Evolutionary conservation across 2,888 invertebrate genomes (phyloP), one percentile per base, ranked within the genome.

Genomic region (Capitulum mitella): DNA sequence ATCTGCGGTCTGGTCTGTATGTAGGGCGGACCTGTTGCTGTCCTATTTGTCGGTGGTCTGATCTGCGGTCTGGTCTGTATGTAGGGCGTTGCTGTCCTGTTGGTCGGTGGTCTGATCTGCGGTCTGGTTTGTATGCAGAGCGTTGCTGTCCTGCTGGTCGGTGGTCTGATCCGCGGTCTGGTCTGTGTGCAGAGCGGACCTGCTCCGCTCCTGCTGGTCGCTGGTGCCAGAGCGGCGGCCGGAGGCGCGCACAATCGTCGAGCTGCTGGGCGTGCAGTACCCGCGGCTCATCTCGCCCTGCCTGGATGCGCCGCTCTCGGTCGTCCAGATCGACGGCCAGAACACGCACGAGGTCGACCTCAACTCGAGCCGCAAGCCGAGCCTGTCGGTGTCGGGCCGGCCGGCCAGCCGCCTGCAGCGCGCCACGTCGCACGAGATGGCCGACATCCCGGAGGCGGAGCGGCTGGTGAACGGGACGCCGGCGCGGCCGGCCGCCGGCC

Each of bases 141-240:
- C 0, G 64, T 5, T 64, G 29, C 32, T 6, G 2, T 61, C 61
- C 10, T 26, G 10, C 19, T 29, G 64, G 8, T 32, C 1, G 32
- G 8, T 32, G 29, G 5, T 58, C 14, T 58, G 32, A 1, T 1
- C 37, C 12, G 16, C 2, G 37, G 22, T 51, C 34, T 32, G 40
- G 43, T 40, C 46, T 37, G n/a, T n/a, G n/a, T n/a, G n/a, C n/a
- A 93, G 93, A 82, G 91, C 91, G 85, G 89, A 88, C 75, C 87
- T 95, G 79, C 89, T 96, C 83, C 90, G 90, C 83, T 90, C 91
- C 46, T 95, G 95, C 85, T 95, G 95, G 94, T 89, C 89, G 81
- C 88, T 87, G 80, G 91, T 92, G 79, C 87, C 90, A 48, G 89
- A 89, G 81, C 89, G 89, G 83, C 90, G 96, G 34, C 93, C 94